Evolutionary conservation across 2,113 vertebrate genomes (phyloP).

Genomic region (Thomomys bottae): DNA sequence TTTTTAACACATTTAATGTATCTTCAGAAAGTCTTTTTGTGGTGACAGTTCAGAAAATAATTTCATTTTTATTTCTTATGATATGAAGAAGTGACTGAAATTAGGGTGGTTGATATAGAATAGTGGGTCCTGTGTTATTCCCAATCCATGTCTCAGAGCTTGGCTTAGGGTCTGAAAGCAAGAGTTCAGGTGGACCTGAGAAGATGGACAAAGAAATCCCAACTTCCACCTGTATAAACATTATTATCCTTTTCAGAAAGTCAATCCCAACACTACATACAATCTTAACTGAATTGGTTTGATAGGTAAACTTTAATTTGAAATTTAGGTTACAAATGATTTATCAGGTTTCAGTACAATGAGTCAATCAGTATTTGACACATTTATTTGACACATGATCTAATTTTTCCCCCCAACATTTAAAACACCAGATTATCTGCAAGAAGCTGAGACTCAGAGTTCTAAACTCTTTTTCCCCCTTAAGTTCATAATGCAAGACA

Average conservation of each 20-base stretch:
- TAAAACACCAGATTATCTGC: constrained; percentile 30
- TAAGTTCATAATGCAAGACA: constrained; percentile 36
- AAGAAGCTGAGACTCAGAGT: neutral
- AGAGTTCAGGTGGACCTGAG: neutral
- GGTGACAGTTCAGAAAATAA: neutral
- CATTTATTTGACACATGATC: constrained; percentile 32
- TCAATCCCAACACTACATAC: neutral
- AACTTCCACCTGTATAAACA: neutral
- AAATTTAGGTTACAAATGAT: constrained; percentile 64
- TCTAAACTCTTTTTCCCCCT: constrained; percentile 23
- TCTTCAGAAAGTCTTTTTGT: constrained; percentile 14
- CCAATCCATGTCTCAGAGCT: neutral
- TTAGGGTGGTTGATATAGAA: neutral
- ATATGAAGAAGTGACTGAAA: constrained; percentile 17
- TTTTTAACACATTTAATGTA: constrained; percentile 3
- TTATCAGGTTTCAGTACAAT: constrained; percentile 27
- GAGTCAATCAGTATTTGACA: constrained; percentile 20
- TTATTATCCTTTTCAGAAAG: constrained; percentile 3
- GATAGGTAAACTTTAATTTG: constrained; percentile 20
- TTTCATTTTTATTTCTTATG: neutral
- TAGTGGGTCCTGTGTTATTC: neutral
- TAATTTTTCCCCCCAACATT: constrained; percentile 22
- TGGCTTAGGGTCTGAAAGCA: neutral
- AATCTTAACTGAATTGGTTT: constrained; percentile 37
- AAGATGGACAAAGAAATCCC: neutral